phyloP scores from a whole-genome alignment of 2,888 invertebrate genomes.

The Peribatodes rhomboidaria region DNA sequence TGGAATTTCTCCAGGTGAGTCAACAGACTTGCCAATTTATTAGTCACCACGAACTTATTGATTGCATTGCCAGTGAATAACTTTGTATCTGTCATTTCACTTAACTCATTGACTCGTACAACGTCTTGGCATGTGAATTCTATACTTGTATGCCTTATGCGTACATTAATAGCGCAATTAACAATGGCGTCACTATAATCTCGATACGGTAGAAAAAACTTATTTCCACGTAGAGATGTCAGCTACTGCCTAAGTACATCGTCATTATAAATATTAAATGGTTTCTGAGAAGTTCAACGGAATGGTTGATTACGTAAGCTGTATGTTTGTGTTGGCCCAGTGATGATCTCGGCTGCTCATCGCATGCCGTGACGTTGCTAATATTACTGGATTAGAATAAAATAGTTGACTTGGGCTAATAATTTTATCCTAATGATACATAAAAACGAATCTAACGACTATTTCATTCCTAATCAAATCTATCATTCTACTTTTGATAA shows the following conservation, averaged over 20 bases:
- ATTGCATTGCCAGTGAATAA: conserved; percentile 47
- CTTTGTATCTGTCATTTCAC: conserved; percentile 44
- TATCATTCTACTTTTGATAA: not conserved
- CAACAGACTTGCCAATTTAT: conserved; percentile 45
- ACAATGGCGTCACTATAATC: conserved; percentile 70
- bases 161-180: conserved; percentile 57
- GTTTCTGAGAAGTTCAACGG: conserved; percentile 71
- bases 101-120: conserved; percentile 48
- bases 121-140: conserved; percentile 59
- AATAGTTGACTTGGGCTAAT: not conserved
- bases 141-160: conserved; percentile 53
- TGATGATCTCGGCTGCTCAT: conserved; percentile 59
- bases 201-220: conserved; percentile 65
- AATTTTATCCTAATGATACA: not conserved
- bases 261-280: conserved; percentile 69
- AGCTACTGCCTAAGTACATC: conserved; percentile 65
- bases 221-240: conserved; percentile 67
- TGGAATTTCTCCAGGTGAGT: conserved; percentile 95
- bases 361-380: conserved; percentile 47
- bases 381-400: not conserved
- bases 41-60: conserved; percentile 48
- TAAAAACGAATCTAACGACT: not conserved
- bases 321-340: conserved; percentile 58
- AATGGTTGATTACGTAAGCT: conserved; percentile 76
- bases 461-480: not conserved